Base-by-base conservation (phyloP, 1,140 invertebrate species). In the Brachionus rubens region DNA sequence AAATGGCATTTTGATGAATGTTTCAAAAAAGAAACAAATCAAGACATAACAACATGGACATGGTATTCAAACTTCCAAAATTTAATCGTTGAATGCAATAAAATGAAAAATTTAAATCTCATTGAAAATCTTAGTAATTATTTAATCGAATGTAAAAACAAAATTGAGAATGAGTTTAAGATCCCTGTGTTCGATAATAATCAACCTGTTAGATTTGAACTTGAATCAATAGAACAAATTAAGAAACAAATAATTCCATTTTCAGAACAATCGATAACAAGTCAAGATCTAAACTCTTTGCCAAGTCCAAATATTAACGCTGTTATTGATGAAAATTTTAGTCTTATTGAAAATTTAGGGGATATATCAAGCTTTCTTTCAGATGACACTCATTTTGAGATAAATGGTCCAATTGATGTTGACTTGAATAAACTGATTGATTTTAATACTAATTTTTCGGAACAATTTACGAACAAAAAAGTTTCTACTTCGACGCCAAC, bases 341-440 rank as follows among this genome's bases (percentile, higher is more conserved):
- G 16, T 59, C 19, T 59, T 0, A 59, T 59, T 59, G 54, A 59
- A 59, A 59, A 59, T 59, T 59, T 59, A 28, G 26, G 33, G 3
- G 54, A 59, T 16, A 5, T 59, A 9, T 59, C 54, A 6, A 33
- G 30, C 36, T 14, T 59, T 7, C 36, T 59, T 16, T 59, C 54
- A n/a, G 54, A 59, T 10, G 33, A 59, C 36, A 59, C 26, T 16
- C 33, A 33, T 36, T 59, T 36, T 36, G 16, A 33, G 10, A 16
- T 33, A 16, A 59, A 59, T 14, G 6, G 6, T 26, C n/a, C 52
- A 40, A 59, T 59, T 4, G 36, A 59, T 59, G 16, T 40, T 30
- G 54, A 59, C 36, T 62, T 43, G 12, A 59, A 62, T 41, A 54
- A 59, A n/a, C 40, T 76, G 3, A 59, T 59, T 2, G 36, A 59